A percentile compares a stretch with the other conserved stretches of the same genome.
These are phyloP conservation scores for Odontomyia ornata DNA, from an alignment of 2,888 invertebrate species.

Conservation along the genomic window DNA sequence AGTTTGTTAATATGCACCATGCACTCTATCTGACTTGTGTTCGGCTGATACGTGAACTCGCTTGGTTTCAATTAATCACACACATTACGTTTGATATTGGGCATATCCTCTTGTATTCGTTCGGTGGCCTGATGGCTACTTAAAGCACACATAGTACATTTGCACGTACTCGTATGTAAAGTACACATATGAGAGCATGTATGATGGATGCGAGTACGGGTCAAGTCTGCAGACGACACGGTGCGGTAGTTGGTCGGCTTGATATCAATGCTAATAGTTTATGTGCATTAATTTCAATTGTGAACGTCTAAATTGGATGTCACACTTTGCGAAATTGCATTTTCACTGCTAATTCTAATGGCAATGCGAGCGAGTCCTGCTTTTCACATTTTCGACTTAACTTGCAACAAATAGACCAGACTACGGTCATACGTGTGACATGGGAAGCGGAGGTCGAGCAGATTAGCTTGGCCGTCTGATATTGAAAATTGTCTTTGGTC, in stretches of 20 bases:
- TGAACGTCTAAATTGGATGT: conserved; percentile 51
- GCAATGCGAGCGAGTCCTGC: conserved; percentile 32
- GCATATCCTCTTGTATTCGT: conserved; percentile 45
- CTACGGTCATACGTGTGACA: too few relatives aligned
- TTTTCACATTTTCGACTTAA: conserved; percentile 22
- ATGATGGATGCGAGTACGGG: not conserved
- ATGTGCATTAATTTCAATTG: conserved; percentile 51
- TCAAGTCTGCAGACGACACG: not conserved
- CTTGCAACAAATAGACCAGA: not conserved
- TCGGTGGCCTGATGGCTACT: conserved; percentile 5
- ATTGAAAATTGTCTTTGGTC: conserved; percentile 27
- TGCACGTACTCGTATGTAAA: not conserved
- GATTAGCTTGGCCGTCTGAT: not conserved
- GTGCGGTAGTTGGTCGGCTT: not conserved
- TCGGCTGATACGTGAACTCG: conserved; percentile 7
- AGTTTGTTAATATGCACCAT: conserved; percentile 7
- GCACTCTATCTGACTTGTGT: not conserved
- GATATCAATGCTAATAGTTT: conserved; percentile 44
- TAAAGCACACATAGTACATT: too few relatives aligned
- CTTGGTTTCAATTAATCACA: conserved; percentile 44
- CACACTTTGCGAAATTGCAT: conserved; percentile 51
- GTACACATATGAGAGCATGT: conserved; percentile 16
- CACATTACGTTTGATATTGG: conserved; percentile 46
- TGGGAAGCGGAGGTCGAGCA: not conserved
- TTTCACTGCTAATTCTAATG: conserved; percentile 50